phyloP scores from a whole-genome alignment of 2,888 invertebrate genomes.

The Microctonus hyperodae region DNA sequence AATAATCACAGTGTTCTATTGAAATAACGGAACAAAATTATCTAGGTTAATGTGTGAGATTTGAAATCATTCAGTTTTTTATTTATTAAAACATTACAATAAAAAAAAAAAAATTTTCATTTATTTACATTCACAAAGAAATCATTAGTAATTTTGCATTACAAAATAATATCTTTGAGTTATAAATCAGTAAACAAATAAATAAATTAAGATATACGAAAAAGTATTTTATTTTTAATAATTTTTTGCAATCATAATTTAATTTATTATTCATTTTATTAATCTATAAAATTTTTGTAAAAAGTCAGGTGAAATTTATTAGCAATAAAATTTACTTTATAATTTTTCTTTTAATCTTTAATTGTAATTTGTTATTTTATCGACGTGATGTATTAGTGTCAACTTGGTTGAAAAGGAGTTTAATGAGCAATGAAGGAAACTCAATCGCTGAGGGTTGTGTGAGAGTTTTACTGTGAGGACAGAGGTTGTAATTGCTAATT shows the following conservation, averaged over 20 bases:
- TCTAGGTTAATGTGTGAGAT: constrained; percentile 39
- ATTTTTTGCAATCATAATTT: too few species aligned
- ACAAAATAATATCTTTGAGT: not conserved
- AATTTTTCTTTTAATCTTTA: not conserved
- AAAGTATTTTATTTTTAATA: not conserved
- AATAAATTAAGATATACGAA: too few species aligned
- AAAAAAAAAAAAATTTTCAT: not conserved
- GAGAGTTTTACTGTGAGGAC: not conserved
- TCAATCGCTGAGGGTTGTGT: not conserved
- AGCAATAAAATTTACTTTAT: too few species aligned
- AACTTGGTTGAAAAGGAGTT: constrained; percentile 12
- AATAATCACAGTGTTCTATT: not conserved
- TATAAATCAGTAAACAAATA: too few species aligned
- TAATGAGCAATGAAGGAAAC: constrained; percentile 13
- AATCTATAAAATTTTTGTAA: too few species aligned
- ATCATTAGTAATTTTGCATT: not conserved
- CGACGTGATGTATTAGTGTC: not conserved
- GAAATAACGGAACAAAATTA: constrained; percentile 17
- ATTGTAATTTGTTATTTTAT: not conserved
- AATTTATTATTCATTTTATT: too few species aligned
- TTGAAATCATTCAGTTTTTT: constrained; percentile 32
- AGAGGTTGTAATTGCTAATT: constrained; percentile 27
- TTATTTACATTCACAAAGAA: not conserved
- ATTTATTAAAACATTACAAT: constrained; percentile 1
- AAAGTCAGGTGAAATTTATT: too few species aligned